phyloP scores from a whole-genome alignment of 2,113 vertebrate species.

The Odontophorus gujanensis region DNA sequence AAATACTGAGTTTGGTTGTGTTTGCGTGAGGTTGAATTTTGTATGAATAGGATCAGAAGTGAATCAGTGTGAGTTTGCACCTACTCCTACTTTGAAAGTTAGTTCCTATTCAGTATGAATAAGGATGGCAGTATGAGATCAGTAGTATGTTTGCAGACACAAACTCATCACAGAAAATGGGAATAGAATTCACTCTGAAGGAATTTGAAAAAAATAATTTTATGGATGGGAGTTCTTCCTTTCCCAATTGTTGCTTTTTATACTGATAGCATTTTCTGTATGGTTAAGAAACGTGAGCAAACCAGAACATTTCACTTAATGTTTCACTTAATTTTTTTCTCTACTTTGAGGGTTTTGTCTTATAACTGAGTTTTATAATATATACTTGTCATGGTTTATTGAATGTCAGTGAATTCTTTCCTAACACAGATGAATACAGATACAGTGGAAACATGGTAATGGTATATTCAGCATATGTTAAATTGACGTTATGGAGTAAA shows the following conservation, averaged over 20 bases:
- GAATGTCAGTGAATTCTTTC: neutral
- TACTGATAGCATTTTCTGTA: neutral
- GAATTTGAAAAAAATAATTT: neutral
- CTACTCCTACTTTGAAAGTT: neutral
- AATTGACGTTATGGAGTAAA: conserved; percentile 27
- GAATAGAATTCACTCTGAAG: neutral
- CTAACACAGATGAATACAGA: neutral
- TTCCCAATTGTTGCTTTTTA: neutral
- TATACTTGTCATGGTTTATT: neutral
- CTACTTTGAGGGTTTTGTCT: neutral
- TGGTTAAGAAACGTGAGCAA: neutral
- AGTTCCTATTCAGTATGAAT: neutral
- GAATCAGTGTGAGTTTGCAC: neutral
- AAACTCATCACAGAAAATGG: neutral
- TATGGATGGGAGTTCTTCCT: neutral
- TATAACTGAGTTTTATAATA: neutral
- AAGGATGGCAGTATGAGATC: neutral
- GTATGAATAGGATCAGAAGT: neutral
- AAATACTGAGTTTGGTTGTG: neutral
- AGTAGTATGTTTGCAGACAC: neutral
- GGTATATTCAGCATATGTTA: neutral
- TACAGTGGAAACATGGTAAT: neutral
- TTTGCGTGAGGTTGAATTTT: neutral
- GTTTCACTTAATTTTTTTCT: neutral
- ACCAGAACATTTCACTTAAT: neutral